These are phyloP conservation scores for Microctenopoma steveboyesi DNA, from an alignment of 2,797 vertebrate genomes.

Conservation along the genomic window DNA sequence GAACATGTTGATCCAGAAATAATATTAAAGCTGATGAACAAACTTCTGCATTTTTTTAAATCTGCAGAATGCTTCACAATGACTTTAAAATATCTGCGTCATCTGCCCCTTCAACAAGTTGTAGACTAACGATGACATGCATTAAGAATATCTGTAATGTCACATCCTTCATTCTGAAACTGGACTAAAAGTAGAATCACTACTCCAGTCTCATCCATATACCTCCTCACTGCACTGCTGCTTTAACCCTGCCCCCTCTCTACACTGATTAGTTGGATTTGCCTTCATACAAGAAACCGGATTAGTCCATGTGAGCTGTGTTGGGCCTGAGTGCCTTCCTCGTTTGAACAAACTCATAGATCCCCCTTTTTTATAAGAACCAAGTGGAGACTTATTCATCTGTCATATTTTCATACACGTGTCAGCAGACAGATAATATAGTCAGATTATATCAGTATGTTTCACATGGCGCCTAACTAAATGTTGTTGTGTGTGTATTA, in stretches of 20 bases:
- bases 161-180: neutral
- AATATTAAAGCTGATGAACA: neutral
- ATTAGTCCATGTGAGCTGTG: constrained; percentile 62
- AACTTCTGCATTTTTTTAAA: neutral
- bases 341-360: constrained; percentile 4
- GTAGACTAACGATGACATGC: neutral
- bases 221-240: neutral
- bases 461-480: too few species aligned
- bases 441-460: neutral
- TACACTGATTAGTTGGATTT: constrained; percentile 65
- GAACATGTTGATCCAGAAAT: neutral
- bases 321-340: constrained; percentile 37
- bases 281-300: constrained; percentile 53
- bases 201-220: neutral
- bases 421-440: neutral
- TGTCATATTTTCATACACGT: constrained; percentile 3
- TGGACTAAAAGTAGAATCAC: neutral
- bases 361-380: neutral
- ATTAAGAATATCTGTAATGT: neutral
- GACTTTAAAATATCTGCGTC: neutral
- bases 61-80: neutral
- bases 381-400: neutral
- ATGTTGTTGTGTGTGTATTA: too few species aligned
- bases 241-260: constrained; percentile 13
- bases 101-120: too few species aligned